phyloP scores from a whole-genome alignment of 2,113 vertebrate species.

The Pollachius pollachius region DNA sequence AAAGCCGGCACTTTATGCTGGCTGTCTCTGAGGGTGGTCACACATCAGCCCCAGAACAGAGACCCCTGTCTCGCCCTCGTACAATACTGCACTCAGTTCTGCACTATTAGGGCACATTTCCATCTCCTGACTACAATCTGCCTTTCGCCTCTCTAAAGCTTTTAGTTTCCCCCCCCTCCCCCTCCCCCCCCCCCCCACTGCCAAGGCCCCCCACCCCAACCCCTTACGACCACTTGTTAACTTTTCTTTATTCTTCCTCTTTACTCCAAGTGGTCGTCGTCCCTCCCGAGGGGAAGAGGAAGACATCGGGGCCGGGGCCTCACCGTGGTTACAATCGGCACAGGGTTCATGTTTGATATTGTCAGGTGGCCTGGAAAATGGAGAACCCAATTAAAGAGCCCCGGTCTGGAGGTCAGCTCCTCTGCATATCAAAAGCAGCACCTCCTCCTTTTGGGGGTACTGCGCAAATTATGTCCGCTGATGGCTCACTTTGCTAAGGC shows the following conservation, averaged over 20 bases:
- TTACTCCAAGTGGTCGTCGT: conserved; percentile 45
- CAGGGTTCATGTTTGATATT: conserved; percentile 99
- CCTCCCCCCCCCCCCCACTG: too few relatives aligned
- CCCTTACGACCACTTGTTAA: too few relatives aligned
- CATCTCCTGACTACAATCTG: conserved; percentile 60
- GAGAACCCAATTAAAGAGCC: conserved; percentile 99
- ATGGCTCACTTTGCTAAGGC: conserved; percentile 98
- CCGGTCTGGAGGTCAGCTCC: conserved; percentile 97
- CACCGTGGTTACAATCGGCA: conserved; percentile 89
- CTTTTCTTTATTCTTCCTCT: conserved; percentile 44
- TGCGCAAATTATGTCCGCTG: conserved; percentile 99
- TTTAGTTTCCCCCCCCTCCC: too few relatives aligned
- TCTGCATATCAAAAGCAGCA: conserved; percentile 99
- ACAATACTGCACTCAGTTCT: conserved; percentile 60
- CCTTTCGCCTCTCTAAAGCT: conserved; percentile 59
- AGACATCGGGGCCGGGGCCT: conserved; percentile 47
- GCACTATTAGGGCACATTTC: conserved; percentile 67
- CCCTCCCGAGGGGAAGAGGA: conserved; percentile 40
- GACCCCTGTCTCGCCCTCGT: conserved; percentile 29
- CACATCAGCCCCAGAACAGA: conserved; percentile 50
- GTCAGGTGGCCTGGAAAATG: conserved; percentile 99
- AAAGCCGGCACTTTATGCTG: conserved; percentile 54
- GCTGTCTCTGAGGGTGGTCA: conserved; percentile 69
- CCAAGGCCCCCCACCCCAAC: too few relatives aligned
- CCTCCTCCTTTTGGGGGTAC: conserved; percentile 92